A percentile compares a stretch with the other conserved stretches of the same genome.
These are phyloP conservation scores for Apotomis betuletana DNA, from an alignment of 2,888 invertebrate genomes.

Conservation along the genomic window DNA sequence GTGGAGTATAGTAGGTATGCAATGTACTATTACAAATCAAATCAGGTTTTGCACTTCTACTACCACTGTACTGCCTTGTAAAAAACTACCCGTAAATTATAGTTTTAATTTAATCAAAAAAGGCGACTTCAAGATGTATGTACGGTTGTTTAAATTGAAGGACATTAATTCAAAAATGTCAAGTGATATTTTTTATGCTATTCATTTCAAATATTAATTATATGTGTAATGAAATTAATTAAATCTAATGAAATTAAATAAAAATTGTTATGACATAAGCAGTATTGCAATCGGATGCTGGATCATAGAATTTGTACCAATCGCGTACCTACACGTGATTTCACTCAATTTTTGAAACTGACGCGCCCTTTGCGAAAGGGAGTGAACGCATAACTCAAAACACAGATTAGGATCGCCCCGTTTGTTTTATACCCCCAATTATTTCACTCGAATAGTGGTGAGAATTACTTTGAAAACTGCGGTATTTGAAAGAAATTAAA, in stretches of 20 bases:
- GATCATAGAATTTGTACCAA: slow-evolving; percentile 64
- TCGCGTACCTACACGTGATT: slow-evolving; percentile 74
- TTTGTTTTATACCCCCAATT: slow-evolving; percentile 51
- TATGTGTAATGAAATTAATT: neutral
- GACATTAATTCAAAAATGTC: too few species aligned
- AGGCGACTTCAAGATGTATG: too few species aligned
- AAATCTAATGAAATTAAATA: too few species aligned
- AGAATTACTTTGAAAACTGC: slow-evolving; percentile 25
- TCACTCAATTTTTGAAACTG: slow-evolving; percentile 82
- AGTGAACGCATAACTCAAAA: slow-evolving; percentile 70
- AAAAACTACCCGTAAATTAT: too few species aligned
- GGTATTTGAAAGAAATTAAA: slow-evolving; percentile 20
- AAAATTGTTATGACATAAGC: neutral
- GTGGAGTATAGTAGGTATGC: too few species aligned
- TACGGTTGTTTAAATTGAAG: too few species aligned
- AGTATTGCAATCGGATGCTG: neutral
- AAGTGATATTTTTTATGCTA: too few species aligned
- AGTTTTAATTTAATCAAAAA: too few species aligned
- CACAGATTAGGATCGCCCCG: slow-evolving; percentile 61
- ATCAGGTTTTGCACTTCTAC: too few species aligned
- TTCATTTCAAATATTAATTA: neutral
- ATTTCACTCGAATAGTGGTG: slow-evolving; percentile 39
- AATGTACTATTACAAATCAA: too few species aligned
- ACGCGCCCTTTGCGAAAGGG: slow-evolving; percentile 70
- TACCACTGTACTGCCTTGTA: too few species aligned